Conservation (phyloP, 2,888 invertebrate species). For the Hylaea fasciaria region DNA sequence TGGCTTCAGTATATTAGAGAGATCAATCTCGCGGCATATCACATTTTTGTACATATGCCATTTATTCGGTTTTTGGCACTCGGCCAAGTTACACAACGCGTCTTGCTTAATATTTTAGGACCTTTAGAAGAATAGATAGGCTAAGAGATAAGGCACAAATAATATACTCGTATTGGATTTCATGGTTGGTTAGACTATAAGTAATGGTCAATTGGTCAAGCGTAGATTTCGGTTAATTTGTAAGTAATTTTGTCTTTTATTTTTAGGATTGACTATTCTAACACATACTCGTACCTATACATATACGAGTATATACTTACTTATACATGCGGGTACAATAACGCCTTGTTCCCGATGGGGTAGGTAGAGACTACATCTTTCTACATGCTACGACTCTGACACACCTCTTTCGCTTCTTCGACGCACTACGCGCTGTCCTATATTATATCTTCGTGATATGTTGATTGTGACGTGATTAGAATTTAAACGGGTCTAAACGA, state of each 20-base stretch:
- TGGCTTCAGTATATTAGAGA: constrained; percentile 10
- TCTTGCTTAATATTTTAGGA: constrained; percentile 32
- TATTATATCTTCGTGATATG: no score
- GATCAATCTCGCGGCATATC: constrained; percentile 20
- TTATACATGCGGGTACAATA: no score
- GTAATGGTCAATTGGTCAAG: constrained; percentile 43
- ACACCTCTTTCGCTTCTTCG: no score
- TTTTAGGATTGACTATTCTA: not conserved
- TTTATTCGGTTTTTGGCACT: constrained; percentile 32
- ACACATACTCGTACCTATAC: no score
- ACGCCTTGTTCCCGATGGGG: no score
- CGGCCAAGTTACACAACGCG: constrained; percentile 39
- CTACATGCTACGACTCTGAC: no score
- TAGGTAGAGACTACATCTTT: no score
- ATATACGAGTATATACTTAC: no score
- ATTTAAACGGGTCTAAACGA: no score
- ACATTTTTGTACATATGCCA: constrained; percentile 27
- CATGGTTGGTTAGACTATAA: constrained; percentile 54
- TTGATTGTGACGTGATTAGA: no score
- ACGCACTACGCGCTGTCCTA: no score
- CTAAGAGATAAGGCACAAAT: constrained; percentile 32
- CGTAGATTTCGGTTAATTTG: constrained; percentile 4
- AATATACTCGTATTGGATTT: constrained; percentile 57
- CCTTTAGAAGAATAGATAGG: constrained; percentile 34
- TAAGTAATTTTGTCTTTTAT: not conserved